Conservation (phyloP, 2,113 vertebrate species). For the Glaucomys volans region DNA sequence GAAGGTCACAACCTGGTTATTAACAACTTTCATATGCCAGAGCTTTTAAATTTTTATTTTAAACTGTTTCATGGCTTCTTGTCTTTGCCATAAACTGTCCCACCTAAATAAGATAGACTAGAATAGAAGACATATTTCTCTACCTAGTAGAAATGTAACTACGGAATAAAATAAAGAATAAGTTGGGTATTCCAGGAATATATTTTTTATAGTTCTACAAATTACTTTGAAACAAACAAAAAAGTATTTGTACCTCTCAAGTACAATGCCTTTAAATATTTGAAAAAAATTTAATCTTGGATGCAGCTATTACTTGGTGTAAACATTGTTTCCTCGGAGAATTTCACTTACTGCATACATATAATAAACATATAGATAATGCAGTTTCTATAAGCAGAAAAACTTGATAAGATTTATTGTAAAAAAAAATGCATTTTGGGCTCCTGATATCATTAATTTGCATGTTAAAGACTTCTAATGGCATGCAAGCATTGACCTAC, state of each 20-base stretch:
- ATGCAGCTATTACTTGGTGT: slow-evolving; percentile 60
- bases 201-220: slow-evolving; percentile 67
- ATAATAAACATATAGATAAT: slow-evolving; percentile 64
- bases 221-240: slow-evolving; percentile 51
- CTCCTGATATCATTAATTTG: slow-evolving; percentile 62
- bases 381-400: slow-evolving; percentile 73
- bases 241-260: slow-evolving; percentile 62
- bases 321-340: slow-evolving; percentile 47
- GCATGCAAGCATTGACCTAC: slow-evolving; percentile 54
- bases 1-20: slow-evolving; percentile 66
- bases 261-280: slow-evolving; percentile 81
- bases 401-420: not conserved
- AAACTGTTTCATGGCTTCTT: slow-evolving; percentile 36
- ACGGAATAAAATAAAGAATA: slow-evolving; percentile 48
- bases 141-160: slow-evolving; percentile 55
- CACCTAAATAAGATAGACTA: slow-evolving; percentile 52
- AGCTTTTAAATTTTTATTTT: slow-evolving; percentile 69
- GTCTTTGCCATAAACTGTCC: slow-evolving; percentile 64
- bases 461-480: slow-evolving; percentile 47
- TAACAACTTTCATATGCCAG: slow-evolving; percentile 62
- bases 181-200: slow-evolving; percentile 37
- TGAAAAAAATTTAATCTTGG: slow-evolving; percentile 58
- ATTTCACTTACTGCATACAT: slow-evolving; percentile 64
- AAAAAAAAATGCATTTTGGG: slow-evolving; percentile 52
- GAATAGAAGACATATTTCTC: slow-evolving; percentile 52